A percentile compares a stretch with the other conserved stretches of the same genome.
These are phyloP conservation scores for Lytechinus variegatus DNA, from an alignment of 35 echinoderm and acorn worm species.

Conservation along the genomic window DNA sequence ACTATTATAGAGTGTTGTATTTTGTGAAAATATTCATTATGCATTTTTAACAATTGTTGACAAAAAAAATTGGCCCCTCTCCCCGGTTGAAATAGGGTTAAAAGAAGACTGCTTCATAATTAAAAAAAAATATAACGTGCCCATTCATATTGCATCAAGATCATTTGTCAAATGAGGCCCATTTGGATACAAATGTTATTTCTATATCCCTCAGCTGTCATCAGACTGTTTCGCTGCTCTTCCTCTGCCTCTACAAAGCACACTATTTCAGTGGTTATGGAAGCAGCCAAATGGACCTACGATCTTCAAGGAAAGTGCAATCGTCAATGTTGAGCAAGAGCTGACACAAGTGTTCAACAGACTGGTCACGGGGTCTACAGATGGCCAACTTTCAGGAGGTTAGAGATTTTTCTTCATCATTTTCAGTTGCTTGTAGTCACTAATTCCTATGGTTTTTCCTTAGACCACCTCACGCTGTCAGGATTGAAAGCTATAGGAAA, in stretches of 20 bases:
- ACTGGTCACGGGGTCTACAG: background rate
- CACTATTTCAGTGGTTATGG: conserved; percentile 46
- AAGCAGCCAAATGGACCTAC: conserved; percentile 25
- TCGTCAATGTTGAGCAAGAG: conserved; percentile 6
- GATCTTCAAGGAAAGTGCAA: background rate
- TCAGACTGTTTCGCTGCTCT: conserved; percentile 38
- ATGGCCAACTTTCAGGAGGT: conserved; percentile 25
- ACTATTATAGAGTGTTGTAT: too few relatives aligned
- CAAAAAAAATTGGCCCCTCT: too few relatives aligned
- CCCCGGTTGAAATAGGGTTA: too few relatives aligned
- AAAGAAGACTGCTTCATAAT: too few relatives aligned
- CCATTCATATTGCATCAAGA: too few relatives aligned
- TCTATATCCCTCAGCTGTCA: conserved; percentile 12
- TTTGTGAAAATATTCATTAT: too few relatives aligned
- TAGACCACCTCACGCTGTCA: too few relatives aligned
- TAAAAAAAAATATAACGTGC: too few relatives aligned
- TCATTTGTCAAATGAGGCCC: too few relatives aligned
- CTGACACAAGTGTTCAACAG: conserved; percentile 18
- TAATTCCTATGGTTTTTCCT: too few relatives aligned
- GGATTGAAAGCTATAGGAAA: too few relatives aligned
- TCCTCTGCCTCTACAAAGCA: conserved; percentile 22
- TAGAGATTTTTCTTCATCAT: conserved; percentile 1
- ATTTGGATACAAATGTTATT: background rate
- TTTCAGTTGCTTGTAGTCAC: background rate
- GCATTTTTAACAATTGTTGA: too few relatives aligned